Conservation (phyloP, 2,888 invertebrate genomes). For the Belgica antarctica region DNA sequence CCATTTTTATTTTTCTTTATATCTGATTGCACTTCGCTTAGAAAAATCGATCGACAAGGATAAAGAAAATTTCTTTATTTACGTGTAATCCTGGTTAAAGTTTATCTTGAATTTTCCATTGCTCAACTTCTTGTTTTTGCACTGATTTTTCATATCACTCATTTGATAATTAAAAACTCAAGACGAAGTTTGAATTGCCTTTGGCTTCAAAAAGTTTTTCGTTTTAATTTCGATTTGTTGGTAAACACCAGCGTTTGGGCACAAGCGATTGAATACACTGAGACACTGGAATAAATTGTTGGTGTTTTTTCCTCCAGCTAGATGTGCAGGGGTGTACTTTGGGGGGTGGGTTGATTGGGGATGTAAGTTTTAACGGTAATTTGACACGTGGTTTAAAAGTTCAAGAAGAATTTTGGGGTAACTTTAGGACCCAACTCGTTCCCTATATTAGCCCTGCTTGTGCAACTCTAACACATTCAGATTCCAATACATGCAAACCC, state of each 20-base stretch:
- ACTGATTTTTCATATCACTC: conserved; percentile 40
- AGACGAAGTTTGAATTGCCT: conserved; percentile 5
- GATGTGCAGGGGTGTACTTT: not conserved
- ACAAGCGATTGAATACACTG: conserved; percentile 30
- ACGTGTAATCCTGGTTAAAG: conserved; percentile 43
- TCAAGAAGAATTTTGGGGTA: no score
- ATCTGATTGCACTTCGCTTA: conserved; percentile 16
- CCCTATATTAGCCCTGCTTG: no score
- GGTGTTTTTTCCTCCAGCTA: conserved; percentile 34
- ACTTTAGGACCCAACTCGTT: no score
- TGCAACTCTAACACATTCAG: no score
- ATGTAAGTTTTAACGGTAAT: no score
- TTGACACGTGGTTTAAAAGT: no score
- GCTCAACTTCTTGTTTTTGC: conserved; percentile 32
- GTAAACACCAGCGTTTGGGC: conserved; percentile 5
- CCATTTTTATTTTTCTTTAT: conserved; percentile 26
- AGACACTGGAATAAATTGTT: conserved; percentile 28
- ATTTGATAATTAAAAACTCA: conserved; percentile 18
- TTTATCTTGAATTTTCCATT: conserved; percentile 42
- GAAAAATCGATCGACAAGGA: conserved; percentile 29
- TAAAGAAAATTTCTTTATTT: conserved; percentile 15
- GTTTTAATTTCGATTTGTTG: conserved; percentile 11
- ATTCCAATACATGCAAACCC: no score
- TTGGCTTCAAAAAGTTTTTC: conserved; percentile 26
- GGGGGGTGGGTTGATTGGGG: no score